phyloP scores from a whole-genome alignment of 2,797 vertebrate species.

The Pantherophis vulpinus region DNA sequence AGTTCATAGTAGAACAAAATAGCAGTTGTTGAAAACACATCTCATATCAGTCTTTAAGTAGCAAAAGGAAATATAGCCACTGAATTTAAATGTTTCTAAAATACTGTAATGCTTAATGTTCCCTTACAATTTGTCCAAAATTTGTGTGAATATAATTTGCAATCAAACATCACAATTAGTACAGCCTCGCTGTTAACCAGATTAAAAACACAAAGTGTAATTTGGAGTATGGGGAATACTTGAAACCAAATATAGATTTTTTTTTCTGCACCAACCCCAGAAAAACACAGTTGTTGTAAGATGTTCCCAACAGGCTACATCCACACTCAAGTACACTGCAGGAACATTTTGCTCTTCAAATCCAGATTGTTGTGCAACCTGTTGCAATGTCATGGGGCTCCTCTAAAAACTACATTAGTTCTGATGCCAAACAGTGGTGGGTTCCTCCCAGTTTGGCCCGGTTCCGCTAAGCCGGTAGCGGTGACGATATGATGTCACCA shows the following conservation, averaged over 20 bases:
- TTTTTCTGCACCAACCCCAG: not conserved
- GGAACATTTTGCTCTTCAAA: not conserved
- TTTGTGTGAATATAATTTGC: not conserved
- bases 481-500: no score
- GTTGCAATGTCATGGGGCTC: not conserved
- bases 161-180: not conserved
- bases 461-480: no score
- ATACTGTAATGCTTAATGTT: not conserved
- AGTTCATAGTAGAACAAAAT: constrained; percentile 67
- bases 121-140: not conserved
- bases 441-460: no score
- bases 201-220: not conserved
- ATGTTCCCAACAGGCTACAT: not conserved
- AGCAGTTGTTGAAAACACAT: constrained; percentile 66
- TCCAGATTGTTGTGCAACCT: not conserved
- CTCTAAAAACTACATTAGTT: not conserved
- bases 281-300: not conserved
- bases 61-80: constrained; percentile 43
- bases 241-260: not conserved
- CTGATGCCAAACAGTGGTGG: not conserved
- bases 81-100: not conserved
- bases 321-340: not conserved
- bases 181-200: not conserved
- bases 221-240: not conserved
- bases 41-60: constrained; percentile 61